These are phyloP conservation scores for Tillus elongatus DNA, from an alignment of 2,888 invertebrate genomes.

Conservation along the genomic window DNA sequence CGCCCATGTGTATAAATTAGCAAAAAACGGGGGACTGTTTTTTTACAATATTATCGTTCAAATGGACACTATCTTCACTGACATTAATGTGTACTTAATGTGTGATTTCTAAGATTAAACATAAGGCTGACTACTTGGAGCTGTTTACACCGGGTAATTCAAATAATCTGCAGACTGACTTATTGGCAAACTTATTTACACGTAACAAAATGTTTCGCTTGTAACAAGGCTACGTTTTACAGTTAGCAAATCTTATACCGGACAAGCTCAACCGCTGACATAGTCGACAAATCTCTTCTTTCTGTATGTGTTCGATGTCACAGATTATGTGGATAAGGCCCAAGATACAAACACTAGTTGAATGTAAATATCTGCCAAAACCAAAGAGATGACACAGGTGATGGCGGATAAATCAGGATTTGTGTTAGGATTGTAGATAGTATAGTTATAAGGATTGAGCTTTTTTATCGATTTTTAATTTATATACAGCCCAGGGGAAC, in stretches of 20 bases:
- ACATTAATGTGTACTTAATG: conserved; percentile 29
- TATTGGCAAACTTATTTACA: too few relatives aligned
- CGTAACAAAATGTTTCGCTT: neutral
- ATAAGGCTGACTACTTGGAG: conserved; percentile 34
- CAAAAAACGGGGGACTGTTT: too few relatives aligned
- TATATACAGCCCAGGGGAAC: conserved; percentile 21
- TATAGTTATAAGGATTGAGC: conserved; percentile 23
- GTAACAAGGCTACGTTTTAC: too few relatives aligned
- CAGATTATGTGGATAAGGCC: too few relatives aligned
- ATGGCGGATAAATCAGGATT: conserved; percentile 30
- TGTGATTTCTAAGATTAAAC: conserved; percentile 32
- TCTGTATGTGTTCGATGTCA: too few relatives aligned
- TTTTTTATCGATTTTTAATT: conserved; percentile 25
- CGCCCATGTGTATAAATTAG: too few relatives aligned
- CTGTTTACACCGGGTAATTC: too few relatives aligned
- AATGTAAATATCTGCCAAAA: conserved; percentile 28
- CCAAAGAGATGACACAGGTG: conserved; percentile 14
- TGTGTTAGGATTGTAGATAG: conserved; percentile 39
- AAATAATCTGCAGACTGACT: too few relatives aligned
- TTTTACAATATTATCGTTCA: neutral
- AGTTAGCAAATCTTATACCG: too few relatives aligned
- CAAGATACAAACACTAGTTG: too few relatives aligned
- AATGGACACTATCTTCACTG: conserved; percentile 6
- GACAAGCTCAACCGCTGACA: too few relatives aligned
- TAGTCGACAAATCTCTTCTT: too few relatives aligned